These are phyloP conservation scores for Muschampia plurimacula DNA, from an alignment of 2,888 invertebrate genomes.

Conservation along the genomic window DNA sequence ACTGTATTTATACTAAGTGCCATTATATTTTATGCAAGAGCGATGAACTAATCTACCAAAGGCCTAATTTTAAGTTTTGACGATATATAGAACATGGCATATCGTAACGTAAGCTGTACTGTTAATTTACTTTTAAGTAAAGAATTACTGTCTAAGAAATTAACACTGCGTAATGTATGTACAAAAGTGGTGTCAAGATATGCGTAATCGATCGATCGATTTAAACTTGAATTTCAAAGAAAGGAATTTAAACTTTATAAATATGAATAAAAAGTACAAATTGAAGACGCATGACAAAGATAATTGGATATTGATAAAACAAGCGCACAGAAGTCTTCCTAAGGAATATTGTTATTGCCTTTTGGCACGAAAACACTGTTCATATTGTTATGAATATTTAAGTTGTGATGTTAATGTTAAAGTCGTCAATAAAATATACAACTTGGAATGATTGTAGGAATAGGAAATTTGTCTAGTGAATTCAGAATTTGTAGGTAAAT, in stretches of 20 bases:
- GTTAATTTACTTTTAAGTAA: constrained; percentile 3
- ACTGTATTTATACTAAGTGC: constrained; percentile 6
- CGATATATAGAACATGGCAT: constrained; percentile 12
- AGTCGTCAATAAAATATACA: neutral
- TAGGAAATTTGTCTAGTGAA: neutral
- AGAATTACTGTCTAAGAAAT: neutral
- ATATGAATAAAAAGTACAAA: constrained; percentile 15
- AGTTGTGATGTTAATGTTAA: neutral
- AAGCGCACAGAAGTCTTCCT: constrained; percentile 43
- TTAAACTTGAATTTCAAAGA: neutral
- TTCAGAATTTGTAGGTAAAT: neutral
- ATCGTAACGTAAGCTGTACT: constrained; percentile 14
- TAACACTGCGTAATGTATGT: neutral
- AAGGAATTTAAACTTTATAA: constrained; percentile 6
- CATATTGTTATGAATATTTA: constrained; percentile 17
- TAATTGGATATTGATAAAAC: neutral
- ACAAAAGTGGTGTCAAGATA: neutral
- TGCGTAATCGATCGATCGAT: neutral
- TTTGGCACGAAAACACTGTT: constrained; percentile 20
- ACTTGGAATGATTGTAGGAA: neutral
- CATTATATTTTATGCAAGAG: neutral
- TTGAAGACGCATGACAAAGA: neutral
- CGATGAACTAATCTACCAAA: constrained; percentile 2
- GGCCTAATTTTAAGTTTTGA: constrained; percentile 27
- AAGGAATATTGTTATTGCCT: constrained; percentile 25